phyloP scores from a whole-genome alignment of 2,888 invertebrate genomes.

The Agelastica alni region DNA sequence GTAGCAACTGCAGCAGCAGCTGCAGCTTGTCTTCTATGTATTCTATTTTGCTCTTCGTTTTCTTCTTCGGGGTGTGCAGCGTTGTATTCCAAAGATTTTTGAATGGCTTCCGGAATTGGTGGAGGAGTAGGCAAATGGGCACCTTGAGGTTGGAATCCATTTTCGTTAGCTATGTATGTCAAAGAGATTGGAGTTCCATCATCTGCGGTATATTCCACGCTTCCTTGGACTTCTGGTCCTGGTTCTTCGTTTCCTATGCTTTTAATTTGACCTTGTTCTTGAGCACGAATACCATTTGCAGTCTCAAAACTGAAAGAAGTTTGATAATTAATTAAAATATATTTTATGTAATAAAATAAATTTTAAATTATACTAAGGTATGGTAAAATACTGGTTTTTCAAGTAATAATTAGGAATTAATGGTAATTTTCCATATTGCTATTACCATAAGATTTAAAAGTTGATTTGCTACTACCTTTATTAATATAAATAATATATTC shows the following conservation, averaged over 20 bases:
- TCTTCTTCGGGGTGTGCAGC: conserved; percentile 57
- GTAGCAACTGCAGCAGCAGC: no score
- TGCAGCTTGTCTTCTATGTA: conserved; percentile 15
- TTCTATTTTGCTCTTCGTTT: conserved; percentile 39
- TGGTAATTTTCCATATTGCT: no score
- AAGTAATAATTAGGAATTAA: no score
- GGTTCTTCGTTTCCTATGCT: conserved; percentile 54
- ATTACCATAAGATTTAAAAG: no score
- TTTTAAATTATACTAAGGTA: no score
- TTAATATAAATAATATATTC: no score
- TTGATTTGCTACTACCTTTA: no score
- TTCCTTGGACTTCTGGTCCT: conserved; percentile 63
- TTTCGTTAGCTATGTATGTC: conserved; percentile 71
- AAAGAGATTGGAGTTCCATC: conserved; percentile 68
- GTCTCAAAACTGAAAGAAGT: conserved; percentile 64
- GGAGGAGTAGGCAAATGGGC: conserved; percentile 79
- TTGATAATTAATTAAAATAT: conserved; percentile 1
- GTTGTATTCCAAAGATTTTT: conserved; percentile 68
- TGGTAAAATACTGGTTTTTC: no score
- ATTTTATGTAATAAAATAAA: no score
- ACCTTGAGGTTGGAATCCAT: conserved; percentile 71
- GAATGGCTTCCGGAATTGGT: conserved; percentile 76
- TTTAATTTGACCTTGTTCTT: conserved; percentile 62
- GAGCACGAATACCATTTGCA: conserved; percentile 72
- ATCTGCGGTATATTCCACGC: conserved; percentile 69